phyloP scores from a whole-genome alignment of 1,140 invertebrate genomes.

The Camponotus floridanus region DNA sequence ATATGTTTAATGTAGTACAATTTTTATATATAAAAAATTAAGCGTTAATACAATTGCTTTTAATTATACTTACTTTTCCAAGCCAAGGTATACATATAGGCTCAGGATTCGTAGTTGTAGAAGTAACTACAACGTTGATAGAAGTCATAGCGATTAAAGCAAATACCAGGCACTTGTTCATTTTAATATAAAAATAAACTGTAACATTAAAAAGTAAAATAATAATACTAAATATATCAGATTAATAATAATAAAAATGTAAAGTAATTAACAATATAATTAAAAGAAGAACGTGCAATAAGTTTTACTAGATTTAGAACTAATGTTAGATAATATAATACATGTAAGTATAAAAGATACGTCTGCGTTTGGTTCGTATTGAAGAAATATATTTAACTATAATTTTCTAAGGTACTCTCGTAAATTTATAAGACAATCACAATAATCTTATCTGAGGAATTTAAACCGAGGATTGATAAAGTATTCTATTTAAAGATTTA shows the following conservation, averaged over 20 bases:
- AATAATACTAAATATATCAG: neutral
- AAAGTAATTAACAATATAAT: neutral
- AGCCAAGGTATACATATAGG: neutral
- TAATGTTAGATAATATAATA: neutral
- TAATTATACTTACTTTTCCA: neutral
- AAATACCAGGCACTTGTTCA: conserved; percentile 5
- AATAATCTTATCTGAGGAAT: conserved; percentile 23
- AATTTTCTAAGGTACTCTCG: neutral
- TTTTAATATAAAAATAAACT: conserved; percentile 8
- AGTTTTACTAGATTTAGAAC: neutral
- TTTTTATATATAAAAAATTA: neutral
- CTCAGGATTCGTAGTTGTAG: neutral
- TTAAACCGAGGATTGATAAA: conserved; percentile 3
- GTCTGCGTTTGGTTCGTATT: neutral
- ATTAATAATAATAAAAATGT: neutral
- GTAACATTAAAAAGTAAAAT: neutral
- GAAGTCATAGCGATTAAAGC: conserved; percentile 1
- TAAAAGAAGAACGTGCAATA: neutral
- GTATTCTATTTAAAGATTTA: neutral
- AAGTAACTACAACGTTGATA: neutral
- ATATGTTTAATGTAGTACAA: no score
- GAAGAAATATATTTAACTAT: neutral
- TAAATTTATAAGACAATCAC: conserved; percentile 18
- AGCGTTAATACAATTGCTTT: neutral
- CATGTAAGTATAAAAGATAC: neutral